These are phyloP conservation scores for Drosophila yakuba DNA, from an alignment of 1,140 invertebrate genomes.

Conservation along the genomic window DNA sequence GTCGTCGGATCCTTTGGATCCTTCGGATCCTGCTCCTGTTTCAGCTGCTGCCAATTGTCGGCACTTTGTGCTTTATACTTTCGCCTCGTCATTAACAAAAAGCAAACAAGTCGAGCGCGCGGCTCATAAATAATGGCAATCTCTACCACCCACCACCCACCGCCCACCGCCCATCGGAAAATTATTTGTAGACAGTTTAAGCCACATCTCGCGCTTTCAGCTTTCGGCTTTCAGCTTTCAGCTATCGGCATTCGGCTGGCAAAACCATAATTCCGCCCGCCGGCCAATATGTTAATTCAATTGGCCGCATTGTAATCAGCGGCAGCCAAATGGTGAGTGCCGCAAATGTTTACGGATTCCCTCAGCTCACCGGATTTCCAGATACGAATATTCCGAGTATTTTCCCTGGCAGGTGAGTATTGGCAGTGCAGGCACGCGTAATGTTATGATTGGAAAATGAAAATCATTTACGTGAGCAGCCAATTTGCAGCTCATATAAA, in stretches of 20 bases:
- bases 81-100: slow-evolving; percentile 68
- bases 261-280: slow-evolving; percentile 42
- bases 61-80: slow-evolving; percentile 61
- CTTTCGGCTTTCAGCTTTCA: background rate
- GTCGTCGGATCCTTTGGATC: slow-evolving; percentile 2
- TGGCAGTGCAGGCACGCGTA: slow-evolving; percentile 72
- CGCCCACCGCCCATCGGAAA: background rate
- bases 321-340: slow-evolving; percentile 26
- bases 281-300: slow-evolving; percentile 77
- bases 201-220: slow-evolving; percentile 27
- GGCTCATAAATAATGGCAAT: slow-evolving; percentile 71
- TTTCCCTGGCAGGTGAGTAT: slow-evolving; percentile 39
- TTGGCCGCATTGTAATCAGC: slow-evolving; percentile 67
- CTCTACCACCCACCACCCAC: slow-evolving; percentile 8
- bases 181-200: slow-evolving; percentile 69
- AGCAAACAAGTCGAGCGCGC: slow-evolving; percentile 69
- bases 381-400: background rate
- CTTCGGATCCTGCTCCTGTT: slow-evolving; percentile 17
- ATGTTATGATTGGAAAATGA: slow-evolving; percentile 82
- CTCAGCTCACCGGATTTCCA: slow-evolving; percentile 10
- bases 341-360: slow-evolving; percentile 40
- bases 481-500: slow-evolving; percentile 77
- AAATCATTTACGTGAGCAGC: slow-evolving; percentile 79
- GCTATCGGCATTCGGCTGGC: background rate
- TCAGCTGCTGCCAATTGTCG: slow-evolving; percentile 59